Evolutionary conservation across 2,797 vertebrate genomes (phyloP).

Genomic region (Myotis planiceps): DNA sequence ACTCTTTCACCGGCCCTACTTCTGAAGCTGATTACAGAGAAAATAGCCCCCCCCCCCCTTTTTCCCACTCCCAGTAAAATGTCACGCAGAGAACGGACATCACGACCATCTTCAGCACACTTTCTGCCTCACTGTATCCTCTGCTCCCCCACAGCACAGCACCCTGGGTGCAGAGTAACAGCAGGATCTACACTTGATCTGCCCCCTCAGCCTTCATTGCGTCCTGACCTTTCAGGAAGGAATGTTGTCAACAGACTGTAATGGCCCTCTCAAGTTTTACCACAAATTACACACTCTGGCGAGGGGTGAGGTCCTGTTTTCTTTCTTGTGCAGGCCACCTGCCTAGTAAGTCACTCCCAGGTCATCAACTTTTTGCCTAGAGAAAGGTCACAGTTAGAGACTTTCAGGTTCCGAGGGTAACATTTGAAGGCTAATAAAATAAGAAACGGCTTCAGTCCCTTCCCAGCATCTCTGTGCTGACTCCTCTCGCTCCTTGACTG

Average conservation of each 20-base stretch:
- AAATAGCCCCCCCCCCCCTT: not conserved
- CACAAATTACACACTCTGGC: slow-evolving; percentile 78
- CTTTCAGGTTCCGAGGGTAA: slow-evolving; percentile 57
- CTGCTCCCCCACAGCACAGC: not conserved
- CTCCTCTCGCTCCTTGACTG: slow-evolving; percentile 10
- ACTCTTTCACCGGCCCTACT: not conserved
- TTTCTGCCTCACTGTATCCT: accelerated
- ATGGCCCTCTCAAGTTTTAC: slow-evolving; percentile 63
- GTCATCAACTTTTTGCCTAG: slow-evolving; percentile 54
- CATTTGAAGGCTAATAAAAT: slow-evolving; percentile 32
- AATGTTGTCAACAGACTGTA: slow-evolving; percentile 70
- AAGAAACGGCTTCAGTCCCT: not conserved
- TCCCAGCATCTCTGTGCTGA: not conserved
- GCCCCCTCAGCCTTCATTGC: slow-evolving; percentile 21
- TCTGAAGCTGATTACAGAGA: not conserved
- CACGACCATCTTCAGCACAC: not conserved
- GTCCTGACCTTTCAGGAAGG: slow-evolving; percentile 58
- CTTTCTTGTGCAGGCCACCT: slow-evolving; percentile 73
- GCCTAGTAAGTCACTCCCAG: slow-evolving; percentile 75
- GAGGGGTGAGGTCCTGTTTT: slow-evolving; percentile 71
- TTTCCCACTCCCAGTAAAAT: not conserved
- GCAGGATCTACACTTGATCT: not conserved
- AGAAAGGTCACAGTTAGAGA: slow-evolving; percentile 55
- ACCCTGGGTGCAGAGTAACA: not conserved
- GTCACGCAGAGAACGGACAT: not conserved